Conservation (phyloP, 1,140 invertebrate genomes). For the Panulirus ornatus region DNA sequence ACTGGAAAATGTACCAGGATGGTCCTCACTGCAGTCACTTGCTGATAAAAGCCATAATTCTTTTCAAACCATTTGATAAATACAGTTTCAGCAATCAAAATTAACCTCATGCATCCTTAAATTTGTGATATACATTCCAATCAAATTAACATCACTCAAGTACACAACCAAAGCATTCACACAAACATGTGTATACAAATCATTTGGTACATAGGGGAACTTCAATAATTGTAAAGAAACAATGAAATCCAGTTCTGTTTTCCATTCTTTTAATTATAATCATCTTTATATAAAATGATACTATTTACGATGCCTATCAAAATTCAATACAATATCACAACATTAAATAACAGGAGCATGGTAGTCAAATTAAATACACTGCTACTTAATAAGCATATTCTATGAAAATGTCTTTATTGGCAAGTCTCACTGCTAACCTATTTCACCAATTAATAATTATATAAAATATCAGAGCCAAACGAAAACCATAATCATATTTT, state of each 20-base stretch:
- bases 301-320: not conserved
- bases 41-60: not conserved
- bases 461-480: too few species aligned
- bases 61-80: not conserved
- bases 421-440: not conserved
- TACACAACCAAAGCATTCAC: not conserved
- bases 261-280: not conserved
- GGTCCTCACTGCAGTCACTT: conserved; percentile 34
- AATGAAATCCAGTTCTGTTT: not conserved
- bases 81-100: not conserved
- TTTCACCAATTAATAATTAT: not conserved
- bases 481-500: too few species aligned
- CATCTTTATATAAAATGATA: not conserved
- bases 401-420: not conserved
- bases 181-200: not conserved
- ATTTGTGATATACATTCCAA: not conserved
- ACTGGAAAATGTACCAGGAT: conserved; percentile 36
- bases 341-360: not conserved
- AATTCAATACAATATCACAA: not conserved
- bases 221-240: not conserved
- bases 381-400: not conserved
- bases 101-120: not conserved
- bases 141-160: not conserved
- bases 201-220: not conserved
- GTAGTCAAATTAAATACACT: not conserved